A percentile compares a stretch with the other conserved stretches of the same genome.
Evolutionary conservation across 2,797 vertebrate genomes (phyloP).

Genomic region (Karalla daura): DNA sequence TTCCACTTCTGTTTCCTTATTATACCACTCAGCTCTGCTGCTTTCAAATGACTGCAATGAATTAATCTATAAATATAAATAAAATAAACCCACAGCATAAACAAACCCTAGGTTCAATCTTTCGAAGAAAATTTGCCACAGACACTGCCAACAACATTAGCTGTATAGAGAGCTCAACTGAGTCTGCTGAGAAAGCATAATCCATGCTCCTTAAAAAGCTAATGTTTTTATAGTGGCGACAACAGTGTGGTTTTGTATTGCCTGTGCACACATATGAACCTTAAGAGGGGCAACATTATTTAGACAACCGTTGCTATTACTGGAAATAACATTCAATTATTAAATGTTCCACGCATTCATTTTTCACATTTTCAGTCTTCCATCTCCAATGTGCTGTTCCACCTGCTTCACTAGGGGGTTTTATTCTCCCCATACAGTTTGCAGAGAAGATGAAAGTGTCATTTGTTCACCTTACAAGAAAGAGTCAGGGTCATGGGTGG

Average conservation of each 20-base stretch:
- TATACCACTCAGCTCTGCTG: neutral
- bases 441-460: neutral
- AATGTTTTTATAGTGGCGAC: neutral
- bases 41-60: constrained; percentile 2
- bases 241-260: neutral
- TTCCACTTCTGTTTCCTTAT: neutral
- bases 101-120: neutral
- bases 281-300: neutral
- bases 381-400: neutral
- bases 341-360: neutral
- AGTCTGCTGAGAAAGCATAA: neutral
- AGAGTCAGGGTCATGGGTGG: neutral
- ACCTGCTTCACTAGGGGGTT: neutral
- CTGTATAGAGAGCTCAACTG: neutral
- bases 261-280: neutral
- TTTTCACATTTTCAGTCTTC: constrained; percentile 4
- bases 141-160: neutral
- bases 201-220: neutral
- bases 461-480: neutral
- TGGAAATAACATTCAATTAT: constrained; percentile 11
- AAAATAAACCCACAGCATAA: neutral
- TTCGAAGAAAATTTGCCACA: neutral
- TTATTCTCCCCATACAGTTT: constrained; percentile 7
- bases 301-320: constrained; percentile 3
- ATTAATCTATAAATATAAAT: neutral